phyloP scores from a whole-genome alignment of 1,140 invertebrate species.

The Caenorhabditis remanei region DNA sequence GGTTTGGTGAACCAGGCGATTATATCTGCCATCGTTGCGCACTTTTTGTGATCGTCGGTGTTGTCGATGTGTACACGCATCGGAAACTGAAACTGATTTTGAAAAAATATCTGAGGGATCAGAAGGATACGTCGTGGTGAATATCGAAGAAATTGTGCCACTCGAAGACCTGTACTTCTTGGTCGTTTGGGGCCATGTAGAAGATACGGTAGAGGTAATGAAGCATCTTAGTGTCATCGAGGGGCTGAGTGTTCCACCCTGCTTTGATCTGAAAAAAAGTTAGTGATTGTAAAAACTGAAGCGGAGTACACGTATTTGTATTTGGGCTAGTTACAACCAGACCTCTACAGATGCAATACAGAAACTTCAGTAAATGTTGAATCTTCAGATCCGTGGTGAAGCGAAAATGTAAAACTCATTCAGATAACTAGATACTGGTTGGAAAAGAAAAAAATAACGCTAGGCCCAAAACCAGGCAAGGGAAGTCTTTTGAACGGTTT shows the following conservation, averaged over 20 bases:
- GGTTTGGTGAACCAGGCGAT: conserved; percentile 1
- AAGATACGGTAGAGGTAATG: conserved; percentile 33
- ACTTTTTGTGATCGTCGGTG: conserved; percentile 13
- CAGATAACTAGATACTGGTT: too few species aligned
- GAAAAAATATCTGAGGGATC: too few species aligned
- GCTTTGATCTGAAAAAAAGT: not conserved
- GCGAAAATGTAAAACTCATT: too few species aligned
- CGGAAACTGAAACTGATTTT: conserved; percentile 12
- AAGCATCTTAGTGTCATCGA: conserved; percentile 14
- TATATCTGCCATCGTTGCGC: not conserved
- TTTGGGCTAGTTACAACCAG: too few species aligned
- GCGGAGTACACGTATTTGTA: not conserved
- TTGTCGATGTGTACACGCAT: conserved; percentile 41
- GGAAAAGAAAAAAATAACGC: too few species aligned
- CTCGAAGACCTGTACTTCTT: conserved; percentile 15
- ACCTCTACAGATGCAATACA: too few species aligned
- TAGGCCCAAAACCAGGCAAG: too few species aligned
- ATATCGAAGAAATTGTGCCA: conserved; percentile 29
- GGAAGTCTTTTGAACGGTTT: too few species aligned
- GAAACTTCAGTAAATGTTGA: too few species aligned
- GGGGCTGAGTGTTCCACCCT: not conserved
- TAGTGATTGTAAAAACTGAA: too few species aligned
- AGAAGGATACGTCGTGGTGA: not conserved
- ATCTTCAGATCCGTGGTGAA: too few species aligned
- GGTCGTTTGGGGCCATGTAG: conserved; percentile 25